A percentile compares a stretch with the other conserved stretches of the same genome.
Conservation (phyloP, 64 coral and sea anemone genomes). For the Porites australiensis region DNA sequence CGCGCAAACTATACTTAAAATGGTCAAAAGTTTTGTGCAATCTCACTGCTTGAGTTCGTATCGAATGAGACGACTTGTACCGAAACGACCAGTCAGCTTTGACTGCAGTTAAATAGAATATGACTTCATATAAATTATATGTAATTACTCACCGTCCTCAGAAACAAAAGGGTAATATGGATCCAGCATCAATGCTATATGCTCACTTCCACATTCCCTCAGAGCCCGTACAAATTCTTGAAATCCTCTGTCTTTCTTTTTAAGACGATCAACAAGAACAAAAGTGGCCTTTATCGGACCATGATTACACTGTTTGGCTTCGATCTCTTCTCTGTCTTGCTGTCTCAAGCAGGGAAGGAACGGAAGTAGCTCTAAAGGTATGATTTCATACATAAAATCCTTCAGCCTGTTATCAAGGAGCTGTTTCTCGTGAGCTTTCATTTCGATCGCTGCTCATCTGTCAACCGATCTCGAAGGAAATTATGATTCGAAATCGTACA, state of each 20-base stretch:
- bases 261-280: conserved; percentile 54
- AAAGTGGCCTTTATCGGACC: conserved; percentile 27
- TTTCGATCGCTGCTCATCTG: not conserved
- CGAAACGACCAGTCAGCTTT: too few species aligned
- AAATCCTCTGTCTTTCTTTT: conserved; percentile 37
- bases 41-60: too few species aligned
- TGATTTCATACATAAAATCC: conserved; percentile 32
- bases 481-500: too few species aligned
- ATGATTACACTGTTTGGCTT: not conserved
- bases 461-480: too few species aligned
- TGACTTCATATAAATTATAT: too few species aligned
- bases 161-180: not conserved
- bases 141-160: not conserved
- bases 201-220: not conserved
- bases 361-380: conserved; percentile 34
- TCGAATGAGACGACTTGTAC: too few species aligned
- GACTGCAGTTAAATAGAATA: too few species aligned
- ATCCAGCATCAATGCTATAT: conserved; percentile 61
- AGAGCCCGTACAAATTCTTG: conserved; percentile 64
- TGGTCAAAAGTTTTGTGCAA: too few species aligned
- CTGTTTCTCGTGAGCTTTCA: conserved; percentile 1
- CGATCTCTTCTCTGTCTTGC: conserved; percentile 39
- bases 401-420: conserved; percentile 14
- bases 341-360: conserved; percentile 37
- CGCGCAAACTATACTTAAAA: too few species aligned